Evolutionary conservation across 1,140 invertebrate genomes (phyloP).

Genomic region (Paralvinella palmiformis): DNA sequence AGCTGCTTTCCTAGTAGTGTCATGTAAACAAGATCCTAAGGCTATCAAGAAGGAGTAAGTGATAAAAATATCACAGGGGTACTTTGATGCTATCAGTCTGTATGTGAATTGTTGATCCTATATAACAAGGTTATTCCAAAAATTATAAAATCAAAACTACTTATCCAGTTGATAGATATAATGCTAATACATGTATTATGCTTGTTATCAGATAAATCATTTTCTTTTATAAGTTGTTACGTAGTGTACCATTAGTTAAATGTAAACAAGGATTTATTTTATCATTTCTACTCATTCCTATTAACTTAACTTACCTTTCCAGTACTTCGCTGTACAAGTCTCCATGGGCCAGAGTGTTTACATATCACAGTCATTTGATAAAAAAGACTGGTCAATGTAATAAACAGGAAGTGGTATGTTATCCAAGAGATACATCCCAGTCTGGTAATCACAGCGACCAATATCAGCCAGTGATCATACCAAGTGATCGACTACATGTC

Average conservation of each 20-base stretch:
- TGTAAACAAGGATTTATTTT: too few species aligned
- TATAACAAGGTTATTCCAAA: too few species aligned
- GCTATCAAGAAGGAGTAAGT: constrained; percentile 47
- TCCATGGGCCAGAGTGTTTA: constrained; percentile 44
- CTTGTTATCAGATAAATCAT: too few species aligned
- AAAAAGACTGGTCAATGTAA: constrained; percentile 42
- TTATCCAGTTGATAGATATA: too few species aligned
- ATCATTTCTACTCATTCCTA: neutral
- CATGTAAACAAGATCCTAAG: constrained; percentile 41
- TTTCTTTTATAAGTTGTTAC: too few species aligned
- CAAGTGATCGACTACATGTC: constrained; percentile 38
- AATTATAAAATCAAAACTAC: too few species aligned
- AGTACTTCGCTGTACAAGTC: constrained; percentile 42
- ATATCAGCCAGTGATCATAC: constrained; percentile 42
- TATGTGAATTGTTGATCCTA: too few species aligned
- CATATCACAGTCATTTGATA: constrained; percentile 42
- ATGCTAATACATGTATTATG: too few species aligned
- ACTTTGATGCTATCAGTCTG: too few species aligned
- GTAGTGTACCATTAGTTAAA: too few species aligned
- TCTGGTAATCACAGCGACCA: constrained; percentile 40
- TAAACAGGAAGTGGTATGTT: constrained; percentile 44
- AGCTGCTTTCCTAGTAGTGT: constrained; percentile 45
- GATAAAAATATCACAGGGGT: too few species aligned
- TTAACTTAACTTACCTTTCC: constrained; percentile 15
- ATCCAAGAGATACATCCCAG: constrained; percentile 38